Evolutionary conservation across 2,888 invertebrate species (phyloP).

Genomic region (Nephrotoma flavescens): DNA sequence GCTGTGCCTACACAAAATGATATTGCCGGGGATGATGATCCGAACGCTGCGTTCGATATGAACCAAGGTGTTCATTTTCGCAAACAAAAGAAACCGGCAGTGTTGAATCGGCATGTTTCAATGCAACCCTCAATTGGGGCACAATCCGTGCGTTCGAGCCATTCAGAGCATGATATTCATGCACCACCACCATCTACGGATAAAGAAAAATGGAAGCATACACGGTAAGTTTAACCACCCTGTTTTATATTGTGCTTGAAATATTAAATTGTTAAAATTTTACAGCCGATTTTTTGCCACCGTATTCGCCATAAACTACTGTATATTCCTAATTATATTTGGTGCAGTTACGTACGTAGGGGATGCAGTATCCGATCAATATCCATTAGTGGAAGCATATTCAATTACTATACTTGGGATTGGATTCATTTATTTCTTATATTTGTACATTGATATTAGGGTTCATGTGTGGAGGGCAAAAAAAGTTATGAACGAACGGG

Average conservation of each 20-base stretch:
- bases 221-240: constrained; percentile 24
- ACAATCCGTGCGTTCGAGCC: constrained; percentile 3
- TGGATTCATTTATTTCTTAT: constrained; percentile 45
- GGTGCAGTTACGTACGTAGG: constrained; percentile 48
- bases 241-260: not conserved
- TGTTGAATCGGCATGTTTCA: not conserved
- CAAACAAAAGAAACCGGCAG: not conserved
- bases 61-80: not conserved
- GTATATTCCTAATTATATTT: constrained; percentile 48
- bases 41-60: not conserved
- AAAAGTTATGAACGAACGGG: constrained; percentile 33
- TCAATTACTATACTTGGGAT: constrained; percentile 41
- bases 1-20: not conserved
- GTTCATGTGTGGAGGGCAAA: constrained; percentile 38
- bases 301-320: constrained; percentile 51
- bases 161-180: constrained; percentile 15
- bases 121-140: constrained; percentile 1
- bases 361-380: constrained; percentile 37
- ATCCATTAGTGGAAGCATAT: constrained; percentile 40
- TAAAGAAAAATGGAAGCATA: constrained; percentile 34
- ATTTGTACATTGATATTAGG: constrained; percentile 44
- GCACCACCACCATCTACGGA: constrained; percentile 35
- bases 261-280: constrained; percentile 12
- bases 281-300: constrained; percentile 43
- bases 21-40: not conserved